These are phyloP conservation scores for Anser brachyrhynchus DNA, from an alignment of 2,113 vertebrate genomes.

Conservation along the genomic window DNA sequence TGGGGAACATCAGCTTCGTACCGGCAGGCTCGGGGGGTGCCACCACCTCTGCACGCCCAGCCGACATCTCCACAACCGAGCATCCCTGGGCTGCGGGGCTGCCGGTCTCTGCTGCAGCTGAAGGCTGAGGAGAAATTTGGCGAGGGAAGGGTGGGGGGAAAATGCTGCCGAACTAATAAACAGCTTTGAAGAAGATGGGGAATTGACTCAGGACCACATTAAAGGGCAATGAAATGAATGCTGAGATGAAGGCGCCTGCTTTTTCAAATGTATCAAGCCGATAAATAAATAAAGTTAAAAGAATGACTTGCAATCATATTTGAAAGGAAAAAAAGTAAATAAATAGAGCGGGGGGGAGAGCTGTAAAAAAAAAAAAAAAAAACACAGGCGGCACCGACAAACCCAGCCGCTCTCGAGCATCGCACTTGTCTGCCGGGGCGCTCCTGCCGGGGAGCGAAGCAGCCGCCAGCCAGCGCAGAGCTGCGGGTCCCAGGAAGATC, in stretches of 20 bases:
- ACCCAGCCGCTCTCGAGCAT: neutral
- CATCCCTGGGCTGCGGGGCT: neutral
- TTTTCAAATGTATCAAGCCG: neutral
- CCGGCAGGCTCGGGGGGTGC: neutral
- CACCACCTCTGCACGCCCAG: neutral
- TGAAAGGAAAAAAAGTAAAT: neutral
- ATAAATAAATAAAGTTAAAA: constrained; percentile 54
- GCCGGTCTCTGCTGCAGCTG: neutral
- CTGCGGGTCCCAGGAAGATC: constrained; percentile 24
- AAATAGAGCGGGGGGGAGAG: neutral
- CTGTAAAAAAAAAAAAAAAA: neutral
- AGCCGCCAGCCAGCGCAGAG: neutral
- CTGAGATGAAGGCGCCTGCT: constrained; percentile 25
- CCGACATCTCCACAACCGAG: accelerated
- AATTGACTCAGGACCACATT: constrained; percentile 40
- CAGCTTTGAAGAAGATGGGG: constrained; percentile 35
- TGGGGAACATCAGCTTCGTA: neutral
- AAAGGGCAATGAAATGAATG: constrained; percentile 30
- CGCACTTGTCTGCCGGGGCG: neutral
- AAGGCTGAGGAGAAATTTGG: neutral
- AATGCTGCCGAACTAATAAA: neutral
- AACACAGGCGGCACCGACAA: neutral
- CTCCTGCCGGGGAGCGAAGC: neutral
- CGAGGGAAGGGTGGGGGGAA: neutral
- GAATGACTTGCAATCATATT: constrained; percentile 33